Evolutionary conservation across 2,797 vertebrate genomes (phyloP).

Genomic region (Ispidina picta): DNA sequence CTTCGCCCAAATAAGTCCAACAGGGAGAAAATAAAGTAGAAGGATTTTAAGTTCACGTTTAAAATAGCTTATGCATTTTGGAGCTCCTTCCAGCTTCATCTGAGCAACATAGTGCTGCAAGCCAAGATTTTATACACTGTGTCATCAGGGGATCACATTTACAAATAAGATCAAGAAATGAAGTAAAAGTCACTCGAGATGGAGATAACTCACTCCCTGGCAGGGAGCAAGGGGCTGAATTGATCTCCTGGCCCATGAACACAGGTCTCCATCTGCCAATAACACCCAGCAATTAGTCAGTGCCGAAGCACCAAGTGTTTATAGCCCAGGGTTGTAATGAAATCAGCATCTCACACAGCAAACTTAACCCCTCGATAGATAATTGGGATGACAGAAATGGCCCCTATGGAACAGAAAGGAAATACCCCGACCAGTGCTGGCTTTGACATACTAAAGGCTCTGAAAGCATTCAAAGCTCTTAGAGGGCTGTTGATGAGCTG

Average conservation of each 20-base stretch:
- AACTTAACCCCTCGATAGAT: neutral
- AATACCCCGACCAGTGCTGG: neutral
- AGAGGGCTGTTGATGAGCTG: neutral
- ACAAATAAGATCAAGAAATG: constrained; percentile 71
- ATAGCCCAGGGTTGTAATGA: constrained; percentile 43
- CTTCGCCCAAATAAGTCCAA: neutral
- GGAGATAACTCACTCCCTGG: constrained; percentile 70
- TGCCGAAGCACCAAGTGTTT: constrained; percentile 32
- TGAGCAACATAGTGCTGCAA: neutral
- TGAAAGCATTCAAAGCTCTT: neutral
- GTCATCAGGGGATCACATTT: constrained; percentile 51
- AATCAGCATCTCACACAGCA: constrained; percentile 48
- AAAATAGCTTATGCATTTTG: constrained; percentile 8
- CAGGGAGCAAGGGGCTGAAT: constrained; percentile 42
- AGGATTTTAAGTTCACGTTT: neutral
- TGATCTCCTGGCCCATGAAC: constrained; percentile 60
- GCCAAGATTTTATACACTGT: constrained; percentile 55
- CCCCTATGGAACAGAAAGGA: neutral
- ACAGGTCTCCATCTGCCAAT: constrained; percentile 49
- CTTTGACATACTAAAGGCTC: neutral
- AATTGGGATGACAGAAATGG: neutral
- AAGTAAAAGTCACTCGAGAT: constrained; percentile 66
- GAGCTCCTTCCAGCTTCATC: constrained; percentile 38
- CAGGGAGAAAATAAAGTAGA: neutral
- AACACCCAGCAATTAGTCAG: constrained; percentile 70